Conservation (phyloP, 2,113 vertebrate species). For the Dipodomys stephensi region DNA sequence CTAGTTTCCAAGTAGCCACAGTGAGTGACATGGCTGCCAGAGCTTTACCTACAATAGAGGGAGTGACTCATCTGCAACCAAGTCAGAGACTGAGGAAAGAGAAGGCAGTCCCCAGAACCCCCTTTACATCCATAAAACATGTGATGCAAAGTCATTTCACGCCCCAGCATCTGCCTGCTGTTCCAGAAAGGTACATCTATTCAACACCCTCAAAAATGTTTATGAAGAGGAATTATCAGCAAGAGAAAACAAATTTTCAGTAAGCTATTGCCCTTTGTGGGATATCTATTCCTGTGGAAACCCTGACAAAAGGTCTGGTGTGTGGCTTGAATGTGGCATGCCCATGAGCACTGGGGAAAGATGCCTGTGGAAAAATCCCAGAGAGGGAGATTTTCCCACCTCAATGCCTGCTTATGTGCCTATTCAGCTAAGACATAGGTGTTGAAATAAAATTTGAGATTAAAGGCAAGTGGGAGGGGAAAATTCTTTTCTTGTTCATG, state of each 20-base stretch:
- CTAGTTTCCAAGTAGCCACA: not conserved
- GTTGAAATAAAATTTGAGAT: constrained; percentile 36
- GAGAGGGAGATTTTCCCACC: not conserved
- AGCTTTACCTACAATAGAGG: not conserved
- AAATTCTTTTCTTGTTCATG: not conserved
- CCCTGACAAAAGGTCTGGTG: not conserved
- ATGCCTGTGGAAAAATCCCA: not conserved
- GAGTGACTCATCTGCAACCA: not conserved
- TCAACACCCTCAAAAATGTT: constrained; percentile 70
- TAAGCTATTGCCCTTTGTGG: constrained; percentile 19
- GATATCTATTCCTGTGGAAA: constrained; percentile 27
- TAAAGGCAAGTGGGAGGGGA: not conserved
- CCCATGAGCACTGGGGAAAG: not conserved
- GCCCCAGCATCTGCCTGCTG: constrained; percentile 34
- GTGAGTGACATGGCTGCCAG: not conserved
- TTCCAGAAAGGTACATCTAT: constrained; percentile 72
- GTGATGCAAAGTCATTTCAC: constrained; percentile 61
- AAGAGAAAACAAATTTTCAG: constrained; percentile 63
- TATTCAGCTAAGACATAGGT: not conserved
- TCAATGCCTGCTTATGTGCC: not conserved
- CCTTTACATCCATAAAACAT: constrained; percentile 66
- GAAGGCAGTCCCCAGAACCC: not conserved
- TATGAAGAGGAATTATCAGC: constrained; percentile 64
- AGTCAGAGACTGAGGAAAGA: constrained; percentile 33
- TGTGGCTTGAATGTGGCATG: not conserved